These are phyloP conservation scores for Thera britannica DNA, from an alignment of 2,888 invertebrate genomes.

Conservation along the genomic window DNA sequence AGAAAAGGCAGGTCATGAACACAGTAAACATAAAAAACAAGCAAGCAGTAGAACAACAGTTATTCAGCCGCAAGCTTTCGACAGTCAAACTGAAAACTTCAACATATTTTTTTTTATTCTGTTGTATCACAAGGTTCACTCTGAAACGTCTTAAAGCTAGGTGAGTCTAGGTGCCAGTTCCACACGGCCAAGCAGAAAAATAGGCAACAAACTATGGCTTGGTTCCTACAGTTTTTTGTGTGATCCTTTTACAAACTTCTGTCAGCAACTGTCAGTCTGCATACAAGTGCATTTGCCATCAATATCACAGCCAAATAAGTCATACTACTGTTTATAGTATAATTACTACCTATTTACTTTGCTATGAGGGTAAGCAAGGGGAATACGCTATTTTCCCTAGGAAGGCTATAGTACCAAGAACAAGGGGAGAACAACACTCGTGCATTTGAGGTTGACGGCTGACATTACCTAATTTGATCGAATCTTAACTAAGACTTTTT, in stretches of 20 bases:
- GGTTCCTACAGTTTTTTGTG: too few relatives aligned
- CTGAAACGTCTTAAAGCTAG: too few relatives aligned
- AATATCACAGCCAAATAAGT: not conserved
- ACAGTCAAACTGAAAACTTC: too few relatives aligned
- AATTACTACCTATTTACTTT: slow-evolving; percentile 1
- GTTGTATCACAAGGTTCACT: too few relatives aligned
- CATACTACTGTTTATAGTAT: not conserved
- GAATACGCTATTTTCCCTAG: slow-evolving; percentile 19
- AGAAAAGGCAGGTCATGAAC: slow-evolving; percentile 50
- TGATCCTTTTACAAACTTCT: too few relatives aligned
- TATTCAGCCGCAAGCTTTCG: not conserved
- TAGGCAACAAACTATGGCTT: too few relatives aligned
- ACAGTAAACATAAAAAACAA: slow-evolving; percentile 15
- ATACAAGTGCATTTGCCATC: not conserved
- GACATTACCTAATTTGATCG: not conserved
- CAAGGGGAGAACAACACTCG: slow-evolving; percentile 3
- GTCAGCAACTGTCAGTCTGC: too few relatives aligned
- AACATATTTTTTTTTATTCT: too few relatives aligned
- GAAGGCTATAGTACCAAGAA: slow-evolving; percentile 11
- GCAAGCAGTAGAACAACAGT: slow-evolving; percentile 35
- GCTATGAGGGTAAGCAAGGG: slow-evolving; percentile 11
- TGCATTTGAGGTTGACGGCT: not conserved
- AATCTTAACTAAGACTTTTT: not conserved
- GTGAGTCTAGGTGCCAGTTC: too few relatives aligned
- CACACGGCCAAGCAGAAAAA: too few relatives aligned